These are phyloP conservation scores for Charaxes varanes DNA, from an alignment of 1,140 invertebrate species.

Conservation along the genomic window DNA sequence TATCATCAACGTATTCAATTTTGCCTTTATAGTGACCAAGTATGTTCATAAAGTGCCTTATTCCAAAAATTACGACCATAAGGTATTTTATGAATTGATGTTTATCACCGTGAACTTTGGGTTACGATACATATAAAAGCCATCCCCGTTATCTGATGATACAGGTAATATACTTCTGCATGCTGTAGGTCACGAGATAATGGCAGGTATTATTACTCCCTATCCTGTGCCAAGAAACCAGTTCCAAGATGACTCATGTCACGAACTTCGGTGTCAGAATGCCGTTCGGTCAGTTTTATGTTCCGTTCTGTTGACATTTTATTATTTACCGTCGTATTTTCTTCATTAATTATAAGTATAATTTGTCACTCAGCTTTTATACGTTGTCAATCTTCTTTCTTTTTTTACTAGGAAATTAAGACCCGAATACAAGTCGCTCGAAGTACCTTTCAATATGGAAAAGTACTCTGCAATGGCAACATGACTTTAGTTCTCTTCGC, in stretches of 20 bases:
- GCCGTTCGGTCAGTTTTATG: conserved; percentile 48
- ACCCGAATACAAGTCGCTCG: too few relatives aligned
- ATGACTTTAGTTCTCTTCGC: too few relatives aligned
- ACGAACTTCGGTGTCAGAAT: conserved; percentile 42
- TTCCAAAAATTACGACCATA: conserved; percentile 14
- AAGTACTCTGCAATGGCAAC: too few relatives aligned
- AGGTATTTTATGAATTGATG: conserved; percentile 14
- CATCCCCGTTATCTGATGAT: conserved; percentile 28
- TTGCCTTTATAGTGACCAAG: too few relatives aligned
- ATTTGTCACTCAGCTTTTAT: too few relatives aligned
- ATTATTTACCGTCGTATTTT: conserved; percentile 1
- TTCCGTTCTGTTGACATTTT: conserved; percentile 10
- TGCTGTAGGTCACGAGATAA: conserved; percentile 37
- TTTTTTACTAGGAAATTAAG: too few relatives aligned
- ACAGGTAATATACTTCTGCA: conserved; percentile 25
- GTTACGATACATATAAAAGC: conserved; percentile 6
- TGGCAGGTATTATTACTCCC: conserved; percentile 35
- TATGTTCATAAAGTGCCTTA: conserved; percentile 8
- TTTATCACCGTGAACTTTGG: conserved; percentile 7
- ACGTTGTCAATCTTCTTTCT: too few relatives aligned
- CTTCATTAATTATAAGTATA: too few relatives aligned
- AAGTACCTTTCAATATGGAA: too few relatives aligned
- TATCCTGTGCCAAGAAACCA: conserved; percentile 43
- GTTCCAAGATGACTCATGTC: conserved; percentile 50
- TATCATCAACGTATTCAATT: too few relatives aligned